Evolutionary conservation across 2,113 vertebrate genomes (phyloP).

Genomic region (Sceloporus tristichus): DNA sequence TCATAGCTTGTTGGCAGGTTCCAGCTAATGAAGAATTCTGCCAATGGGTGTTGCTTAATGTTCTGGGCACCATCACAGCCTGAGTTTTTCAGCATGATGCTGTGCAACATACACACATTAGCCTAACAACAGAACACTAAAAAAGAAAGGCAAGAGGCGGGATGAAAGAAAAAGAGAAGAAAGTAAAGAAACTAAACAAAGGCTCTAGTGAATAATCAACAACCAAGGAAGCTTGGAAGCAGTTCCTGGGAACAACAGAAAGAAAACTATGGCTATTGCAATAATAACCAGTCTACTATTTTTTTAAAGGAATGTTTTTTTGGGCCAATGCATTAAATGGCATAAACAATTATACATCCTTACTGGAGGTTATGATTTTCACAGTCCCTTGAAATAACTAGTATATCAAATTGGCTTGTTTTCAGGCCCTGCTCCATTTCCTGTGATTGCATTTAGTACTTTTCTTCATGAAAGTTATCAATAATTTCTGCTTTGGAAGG

Average conservation of each 20-base stretch:
- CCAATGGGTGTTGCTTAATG: neutral
- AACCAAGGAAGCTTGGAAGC: constrained; percentile 36
- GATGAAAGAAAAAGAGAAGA: neutral
- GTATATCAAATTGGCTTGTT: constrained; percentile 68
- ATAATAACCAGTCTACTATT: constrained; percentile 17
- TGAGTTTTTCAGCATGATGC: constrained; percentile 20
- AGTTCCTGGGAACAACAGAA: constrained; percentile 41
- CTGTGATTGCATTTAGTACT: constrained; percentile 60
- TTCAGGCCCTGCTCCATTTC: constrained; percentile 63
- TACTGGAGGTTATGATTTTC: constrained; percentile 64
- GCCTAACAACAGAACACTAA: constrained; percentile 43
- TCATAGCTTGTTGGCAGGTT: constrained; percentile 1
- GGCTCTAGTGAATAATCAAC: constrained; percentile 42
- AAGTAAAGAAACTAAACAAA: constrained; percentile 41
- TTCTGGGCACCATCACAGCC: constrained; percentile 32
- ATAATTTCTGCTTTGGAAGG: neutral
- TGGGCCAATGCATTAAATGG: constrained; percentile 42
- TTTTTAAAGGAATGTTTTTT: constrained; percentile 57
- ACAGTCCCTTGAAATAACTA: constrained; percentile 57
- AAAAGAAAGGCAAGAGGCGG: constrained; percentile 29
- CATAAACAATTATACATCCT: constrained; percentile 62
- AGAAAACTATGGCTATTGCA: constrained; percentile 45
- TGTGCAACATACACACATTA: constrained; percentile 11
- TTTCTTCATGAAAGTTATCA: neutral
- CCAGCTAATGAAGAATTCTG: neutral